phyloP scores from a whole-genome alignment of 2,888 invertebrate species.

The Conomelus anceps region DNA sequence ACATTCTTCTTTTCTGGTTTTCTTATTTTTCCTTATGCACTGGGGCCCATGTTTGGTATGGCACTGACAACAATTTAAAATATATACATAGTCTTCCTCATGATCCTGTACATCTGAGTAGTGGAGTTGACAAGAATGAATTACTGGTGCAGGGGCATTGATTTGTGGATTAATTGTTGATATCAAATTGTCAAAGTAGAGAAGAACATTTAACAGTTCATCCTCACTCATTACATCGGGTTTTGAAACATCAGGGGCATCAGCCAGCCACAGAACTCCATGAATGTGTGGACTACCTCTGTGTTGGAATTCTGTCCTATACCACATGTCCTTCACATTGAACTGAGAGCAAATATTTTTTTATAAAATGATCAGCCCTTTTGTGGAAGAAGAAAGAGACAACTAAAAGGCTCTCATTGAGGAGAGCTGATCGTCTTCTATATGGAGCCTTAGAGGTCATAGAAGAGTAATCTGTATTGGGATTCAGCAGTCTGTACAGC shows the following conservation, averaged over 20 bases:
- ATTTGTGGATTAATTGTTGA: not conserved
- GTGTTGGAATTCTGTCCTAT: constrained; percentile 39
- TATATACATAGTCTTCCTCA: not conserved
- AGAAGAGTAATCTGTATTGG: too few relatives aligned
- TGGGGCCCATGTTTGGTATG: not conserved
- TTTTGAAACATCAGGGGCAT: constrained; percentile 32
- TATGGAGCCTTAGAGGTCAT: too few relatives aligned
- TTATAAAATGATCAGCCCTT: too few relatives aligned
- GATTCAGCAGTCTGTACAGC: too few relatives aligned
- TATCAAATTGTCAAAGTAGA: not conserved
- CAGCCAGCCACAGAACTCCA: constrained; percentile 40
- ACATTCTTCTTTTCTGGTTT: not conserved
- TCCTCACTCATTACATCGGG: not conserved
- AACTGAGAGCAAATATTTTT: too few relatives aligned
- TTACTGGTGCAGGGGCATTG: not conserved
- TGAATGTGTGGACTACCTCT: constrained; percentile 41
- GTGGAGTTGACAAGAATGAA: not conserved
- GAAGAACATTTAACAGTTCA: not conserved
- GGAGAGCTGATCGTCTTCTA: too few relatives aligned
- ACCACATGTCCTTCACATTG: not conserved
- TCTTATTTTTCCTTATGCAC: not conserved
- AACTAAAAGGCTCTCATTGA: too few relatives aligned
- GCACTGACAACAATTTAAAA: not conserved
- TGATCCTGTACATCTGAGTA: not conserved
- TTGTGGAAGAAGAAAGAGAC: too few relatives aligned